Conservation (phyloP, 2,797 vertebrate genomes). For the Manis pentadactyla region DNA sequence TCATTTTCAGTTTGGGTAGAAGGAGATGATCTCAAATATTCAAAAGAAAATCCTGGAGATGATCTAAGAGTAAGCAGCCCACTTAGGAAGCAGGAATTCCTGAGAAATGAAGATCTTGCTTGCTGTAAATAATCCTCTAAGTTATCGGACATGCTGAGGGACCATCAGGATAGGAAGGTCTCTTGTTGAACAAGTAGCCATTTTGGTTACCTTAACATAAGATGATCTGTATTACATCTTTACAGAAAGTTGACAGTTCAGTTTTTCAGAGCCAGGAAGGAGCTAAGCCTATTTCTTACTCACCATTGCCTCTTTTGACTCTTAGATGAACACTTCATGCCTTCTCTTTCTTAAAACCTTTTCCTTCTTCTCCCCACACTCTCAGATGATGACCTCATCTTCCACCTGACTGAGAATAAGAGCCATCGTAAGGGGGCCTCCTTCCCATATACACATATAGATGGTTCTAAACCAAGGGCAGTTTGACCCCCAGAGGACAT, state of each 20-base stretch:
- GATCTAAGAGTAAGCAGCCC: slow-evolving; percentile 5
- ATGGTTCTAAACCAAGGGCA: neutral
- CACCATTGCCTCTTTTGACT: neutral
- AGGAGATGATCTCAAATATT: slow-evolving; percentile 37
- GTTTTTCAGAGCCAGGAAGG: neutral
- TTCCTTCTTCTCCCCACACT: neutral
- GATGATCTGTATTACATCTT: neutral
- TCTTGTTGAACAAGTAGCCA: neutral
- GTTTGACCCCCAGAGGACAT: neutral
- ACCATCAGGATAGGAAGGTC: neutral
- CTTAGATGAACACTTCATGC: neutral
- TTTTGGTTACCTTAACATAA: neutral
- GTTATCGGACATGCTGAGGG: neutral
- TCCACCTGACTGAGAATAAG: neutral
- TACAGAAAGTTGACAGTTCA: neutral
- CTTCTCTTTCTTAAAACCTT: slow-evolving; percentile 30
- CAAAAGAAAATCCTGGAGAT: slow-evolving; percentile 19
- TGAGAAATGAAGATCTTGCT: neutral
- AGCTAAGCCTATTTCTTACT: neutral
- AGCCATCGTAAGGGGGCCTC: neutral
- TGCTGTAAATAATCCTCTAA: neutral
- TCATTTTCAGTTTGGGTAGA: neutral
- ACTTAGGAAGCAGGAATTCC: slow-evolving; percentile 5
- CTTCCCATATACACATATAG: neutral
- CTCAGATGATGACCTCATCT: neutral